Evolutionary conservation across 2,888 invertebrate species (phyloP).

Genomic region (Phyllotreta cruciferae): DNA sequence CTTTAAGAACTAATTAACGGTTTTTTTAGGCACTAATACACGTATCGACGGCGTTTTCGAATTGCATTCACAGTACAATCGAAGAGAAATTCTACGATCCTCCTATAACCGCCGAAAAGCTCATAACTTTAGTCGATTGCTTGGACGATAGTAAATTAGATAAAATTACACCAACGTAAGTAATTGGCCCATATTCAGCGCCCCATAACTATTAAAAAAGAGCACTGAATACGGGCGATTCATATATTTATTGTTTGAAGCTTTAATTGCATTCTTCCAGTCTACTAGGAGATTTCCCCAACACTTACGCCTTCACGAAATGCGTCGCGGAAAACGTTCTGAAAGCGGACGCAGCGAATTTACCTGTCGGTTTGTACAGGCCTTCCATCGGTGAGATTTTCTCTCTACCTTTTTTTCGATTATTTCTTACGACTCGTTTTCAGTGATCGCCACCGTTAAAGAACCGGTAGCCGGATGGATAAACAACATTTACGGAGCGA

Average conservation of each 20-base stretch:
- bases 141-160: conserved; percentile 58
- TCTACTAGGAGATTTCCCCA: conserved; percentile 57
- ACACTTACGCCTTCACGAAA: conserved; percentile 91
- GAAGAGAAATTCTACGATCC: conserved; percentile 65
- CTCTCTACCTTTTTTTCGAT: background rate
- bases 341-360: conserved; percentile 66
- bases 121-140: conserved; percentile 59
- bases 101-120: conserved; percentile 56
- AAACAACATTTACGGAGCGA: conserved; percentile 73
- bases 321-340: conserved; percentile 83
- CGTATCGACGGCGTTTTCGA: conserved; percentile 71
- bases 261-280: conserved; percentile 34
- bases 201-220: too few species aligned
- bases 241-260: background rate
- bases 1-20: too few species aligned
- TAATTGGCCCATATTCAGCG: conserved; percentile 10
- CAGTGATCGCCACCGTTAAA: conserved; percentile 49
- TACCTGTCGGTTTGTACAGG: conserved; percentile 82
- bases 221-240: too few species aligned
- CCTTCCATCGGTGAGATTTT: conserved; percentile 77
- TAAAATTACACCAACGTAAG: conserved; percentile 53
- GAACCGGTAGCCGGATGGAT: conserved; percentile 68
- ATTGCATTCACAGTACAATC: conserved; percentile 65
- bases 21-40: conserved; percentile 64
- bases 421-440: conserved; percentile 22